These are phyloP conservation scores for Kryphioiulus occultus DNA, from an alignment of 2,888 invertebrate species.

Conservation along the genomic window DNA sequence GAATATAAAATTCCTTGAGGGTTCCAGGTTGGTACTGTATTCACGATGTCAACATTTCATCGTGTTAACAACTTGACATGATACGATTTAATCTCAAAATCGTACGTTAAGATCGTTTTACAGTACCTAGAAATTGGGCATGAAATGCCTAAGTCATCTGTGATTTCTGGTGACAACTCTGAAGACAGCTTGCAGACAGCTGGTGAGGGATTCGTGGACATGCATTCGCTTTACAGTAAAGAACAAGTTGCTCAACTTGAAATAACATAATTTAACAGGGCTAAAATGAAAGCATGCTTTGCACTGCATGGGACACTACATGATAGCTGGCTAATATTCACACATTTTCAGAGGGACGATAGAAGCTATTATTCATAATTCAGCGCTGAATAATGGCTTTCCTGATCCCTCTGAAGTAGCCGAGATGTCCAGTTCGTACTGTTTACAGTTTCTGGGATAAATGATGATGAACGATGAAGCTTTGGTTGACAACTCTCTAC, in stretches of 20 bases:
- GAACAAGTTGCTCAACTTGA: not conserved
- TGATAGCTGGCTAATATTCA: not conserved
- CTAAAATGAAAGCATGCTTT: not conserved
- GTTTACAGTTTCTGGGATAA: slow-evolving; percentile 42
- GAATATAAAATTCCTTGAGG: too few relatives aligned
- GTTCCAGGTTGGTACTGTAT: too few relatives aligned
- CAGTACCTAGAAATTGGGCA: too few relatives aligned
- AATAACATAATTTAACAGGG: not conserved
- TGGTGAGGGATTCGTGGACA: not conserved
- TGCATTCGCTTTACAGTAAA: not conserved
- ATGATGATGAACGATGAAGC: slow-evolving; percentile 45
- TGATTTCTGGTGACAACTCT: too few relatives aligned
- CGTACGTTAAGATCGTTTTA: too few relatives aligned
- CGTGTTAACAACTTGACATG: too few relatives aligned
- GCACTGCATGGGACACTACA: not conserved
- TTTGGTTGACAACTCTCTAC: slow-evolving; percentile 39
- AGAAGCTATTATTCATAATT: slow-evolving; percentile 41
- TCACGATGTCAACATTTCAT: too few relatives aligned
- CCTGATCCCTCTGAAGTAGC: not conserved
- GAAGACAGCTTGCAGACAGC: not conserved
- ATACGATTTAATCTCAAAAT: too few relatives aligned
- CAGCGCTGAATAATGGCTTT: slow-evolving; percentile 39
- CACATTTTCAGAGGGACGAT: not conserved
- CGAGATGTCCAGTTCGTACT: slow-evolving; percentile 42
- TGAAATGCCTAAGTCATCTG: too few relatives aligned